Percentiles rank a stretch among this genome's conserved stretches.
These are phyloP conservation scores for Euphysa ruthae DNA, from an alignment of 30 jellyfish, hydroid and myxozoan species.

Conservation along the genomic window DNA sequence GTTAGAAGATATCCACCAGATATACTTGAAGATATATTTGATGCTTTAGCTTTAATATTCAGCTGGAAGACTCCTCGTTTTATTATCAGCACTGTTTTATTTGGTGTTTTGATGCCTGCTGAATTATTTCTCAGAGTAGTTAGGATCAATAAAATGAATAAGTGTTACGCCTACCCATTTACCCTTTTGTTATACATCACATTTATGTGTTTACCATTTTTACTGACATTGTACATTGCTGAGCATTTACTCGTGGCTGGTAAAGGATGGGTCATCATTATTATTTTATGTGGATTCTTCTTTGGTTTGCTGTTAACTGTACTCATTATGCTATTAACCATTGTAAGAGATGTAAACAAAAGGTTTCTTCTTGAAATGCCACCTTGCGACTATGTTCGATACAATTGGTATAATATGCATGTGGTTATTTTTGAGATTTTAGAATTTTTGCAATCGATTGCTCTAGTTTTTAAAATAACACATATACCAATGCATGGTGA, in stretches of 20 bases:
- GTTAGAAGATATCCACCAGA: conserved; percentile 54
- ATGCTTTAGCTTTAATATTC: conserved; percentile 18
- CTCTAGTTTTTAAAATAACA: conserved; percentile 44
- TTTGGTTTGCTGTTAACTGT: conserved; percentile 40
- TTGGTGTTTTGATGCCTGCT: conserved; percentile 86
- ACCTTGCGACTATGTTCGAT: conserved; percentile 64
- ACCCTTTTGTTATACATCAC: conserved; percentile 31
- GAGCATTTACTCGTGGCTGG: conserved; percentile 34
- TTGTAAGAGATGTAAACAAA: conserved; percentile 12
- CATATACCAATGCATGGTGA: conserved; percentile 82
- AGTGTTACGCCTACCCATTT: conserved; percentile 30
- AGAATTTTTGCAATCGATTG: conserved; percentile 71
- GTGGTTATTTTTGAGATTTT: conserved; percentile 61
- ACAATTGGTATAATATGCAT: conserved; percentile 72
- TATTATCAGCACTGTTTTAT: conserved; percentile 53
- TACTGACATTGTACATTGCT: conserved; percentile 48
- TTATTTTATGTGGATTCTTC: conserved; percentile 33
- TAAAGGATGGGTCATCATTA: conserved; percentile 50
- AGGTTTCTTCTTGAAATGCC: conserved; percentile 33
- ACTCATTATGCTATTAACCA: conserved; percentile 42
- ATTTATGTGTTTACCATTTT: conserved; percentile 58
- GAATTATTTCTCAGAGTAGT: conserved; percentile 65
- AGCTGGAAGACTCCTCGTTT: conserved; percentile 96
- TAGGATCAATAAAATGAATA: conserved; percentile 9
- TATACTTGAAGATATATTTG: conserved; percentile 33